Conservation (phyloP, 2,888 invertebrate species). For the Hypolimnas misippus region DNA sequence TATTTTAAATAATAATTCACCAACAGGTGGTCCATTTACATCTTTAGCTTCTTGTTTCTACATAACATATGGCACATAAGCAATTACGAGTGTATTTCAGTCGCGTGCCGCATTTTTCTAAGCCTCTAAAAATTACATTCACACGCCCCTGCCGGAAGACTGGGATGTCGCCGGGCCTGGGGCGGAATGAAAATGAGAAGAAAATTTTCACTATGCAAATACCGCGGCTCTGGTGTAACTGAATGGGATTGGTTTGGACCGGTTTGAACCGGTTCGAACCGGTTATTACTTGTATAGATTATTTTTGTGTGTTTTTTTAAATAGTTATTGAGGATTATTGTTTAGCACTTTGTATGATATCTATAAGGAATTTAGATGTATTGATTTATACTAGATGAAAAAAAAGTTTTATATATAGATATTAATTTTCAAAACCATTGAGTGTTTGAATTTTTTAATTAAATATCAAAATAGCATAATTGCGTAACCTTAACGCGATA, state of each 20-base stretch:
- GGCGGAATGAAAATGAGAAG: conserved; percentile 38
- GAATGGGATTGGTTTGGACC: conserved; percentile 8
- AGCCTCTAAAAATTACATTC: conserved; percentile 43
- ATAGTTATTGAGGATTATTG: too few relatives aligned
- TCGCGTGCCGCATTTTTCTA: conserved; percentile 24
- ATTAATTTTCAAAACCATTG: too few relatives aligned
- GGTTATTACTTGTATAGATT: too few relatives aligned
- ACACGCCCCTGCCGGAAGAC: conserved; percentile 40
- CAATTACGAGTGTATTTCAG: conserved; percentile 23
- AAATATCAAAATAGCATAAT: too few relatives aligned
- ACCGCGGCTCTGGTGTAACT: not conserved
- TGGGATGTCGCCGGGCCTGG: conserved; percentile 40
- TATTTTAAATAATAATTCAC: not conserved
- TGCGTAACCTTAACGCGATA: too few relatives aligned
- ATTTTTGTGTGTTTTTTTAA: too few relatives aligned
- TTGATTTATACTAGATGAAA: too few relatives aligned
- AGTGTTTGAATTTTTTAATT: too few relatives aligned
- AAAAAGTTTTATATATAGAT: too few relatives aligned
- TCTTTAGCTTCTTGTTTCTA: not conserved
- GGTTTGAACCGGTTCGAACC: too few relatives aligned
- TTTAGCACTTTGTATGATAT: too few relatives aligned
- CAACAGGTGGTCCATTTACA: not conserved
- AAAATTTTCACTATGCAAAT: conserved; percentile 29
- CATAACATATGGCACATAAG: conserved; percentile 2
- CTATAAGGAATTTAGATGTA: too few relatives aligned